Evolutionary conservation across 1,140 invertebrate genomes (phyloP).

Genomic region (Aphaenogaster ashmeadi): DNA sequence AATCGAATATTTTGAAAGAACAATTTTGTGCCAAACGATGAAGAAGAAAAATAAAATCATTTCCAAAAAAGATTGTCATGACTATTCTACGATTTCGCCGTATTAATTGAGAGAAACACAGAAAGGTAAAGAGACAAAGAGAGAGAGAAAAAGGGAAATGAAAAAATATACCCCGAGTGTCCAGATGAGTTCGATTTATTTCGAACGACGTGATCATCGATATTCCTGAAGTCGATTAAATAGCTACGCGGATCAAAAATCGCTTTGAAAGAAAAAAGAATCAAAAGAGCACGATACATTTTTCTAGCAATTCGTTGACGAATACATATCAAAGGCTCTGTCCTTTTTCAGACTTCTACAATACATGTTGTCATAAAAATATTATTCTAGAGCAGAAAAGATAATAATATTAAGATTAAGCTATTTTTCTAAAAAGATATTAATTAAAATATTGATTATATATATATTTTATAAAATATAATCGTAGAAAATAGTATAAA

Average conservation of each 20-base stretch:
- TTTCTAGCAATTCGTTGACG: slow-evolving; percentile 45
- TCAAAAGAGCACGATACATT: slow-evolving; percentile 12
- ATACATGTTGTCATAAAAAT: slow-evolving; percentile 18
- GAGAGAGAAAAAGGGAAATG: background rate
- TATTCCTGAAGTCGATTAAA: slow-evolving; percentile 44
- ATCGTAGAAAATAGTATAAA: background rate
- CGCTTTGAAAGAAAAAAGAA: slow-evolving; percentile 40
- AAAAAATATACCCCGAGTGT: slow-evolving; percentile 40
- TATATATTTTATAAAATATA: background rate
- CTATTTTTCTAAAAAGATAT: background rate
- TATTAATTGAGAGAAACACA: slow-evolving; percentile 24
- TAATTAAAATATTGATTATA: background rate
- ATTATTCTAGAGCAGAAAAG: background rate
- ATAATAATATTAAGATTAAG: background rate
- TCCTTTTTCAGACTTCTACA: slow-evolving; percentile 1
- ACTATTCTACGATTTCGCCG: background rate
- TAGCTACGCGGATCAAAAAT: slow-evolving; percentile 53
- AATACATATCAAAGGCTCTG: slow-evolving; percentile 26
- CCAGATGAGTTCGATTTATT: slow-evolving; percentile 73
- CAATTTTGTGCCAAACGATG: background rate
- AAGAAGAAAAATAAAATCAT: background rate
- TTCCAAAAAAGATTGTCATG: background rate
- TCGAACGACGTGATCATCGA: slow-evolving; percentile 61
- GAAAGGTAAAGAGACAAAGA: background rate
- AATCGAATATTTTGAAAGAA: background rate